Conservation (phyloP, 2,888 invertebrate species). For the Notodonta ziczac region DNA sequence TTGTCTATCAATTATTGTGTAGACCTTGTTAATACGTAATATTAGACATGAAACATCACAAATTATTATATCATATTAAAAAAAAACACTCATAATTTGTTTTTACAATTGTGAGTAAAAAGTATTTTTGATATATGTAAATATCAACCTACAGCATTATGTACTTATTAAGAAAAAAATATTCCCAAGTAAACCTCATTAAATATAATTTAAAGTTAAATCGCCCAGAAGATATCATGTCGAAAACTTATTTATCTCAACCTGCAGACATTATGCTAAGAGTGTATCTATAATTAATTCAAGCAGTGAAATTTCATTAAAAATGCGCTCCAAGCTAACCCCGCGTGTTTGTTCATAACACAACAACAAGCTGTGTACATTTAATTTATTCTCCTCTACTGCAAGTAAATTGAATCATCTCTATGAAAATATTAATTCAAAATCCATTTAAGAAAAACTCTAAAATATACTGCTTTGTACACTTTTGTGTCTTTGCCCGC, state of each 20-base stretch:
- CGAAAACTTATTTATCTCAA: not conserved
- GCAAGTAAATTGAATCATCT: conserved; percentile 47
- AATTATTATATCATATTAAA: too few species aligned
- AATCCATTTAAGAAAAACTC: conserved; percentile 43
- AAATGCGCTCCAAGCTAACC: conserved; percentile 5
- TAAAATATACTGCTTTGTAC: conserved; percentile 35
- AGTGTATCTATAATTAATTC: conserved; percentile 3
- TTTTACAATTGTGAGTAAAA: too few species aligned
- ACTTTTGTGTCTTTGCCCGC: conserved; percentile 34
- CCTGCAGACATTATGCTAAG: not conserved
- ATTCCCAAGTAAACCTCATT: too few species aligned
- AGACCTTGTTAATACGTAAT: too few species aligned
- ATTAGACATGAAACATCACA: too few species aligned
- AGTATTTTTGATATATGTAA: too few species aligned
- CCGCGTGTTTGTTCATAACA: conserved; percentile 12
- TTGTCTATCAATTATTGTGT: too few species aligned
- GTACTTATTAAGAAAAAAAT: too few species aligned
- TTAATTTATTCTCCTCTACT: conserved; percentile 39
- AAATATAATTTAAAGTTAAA: too few species aligned
- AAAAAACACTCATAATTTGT: too few species aligned
- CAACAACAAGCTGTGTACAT: conserved; percentile 17
- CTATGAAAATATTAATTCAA: conserved; percentile 47
- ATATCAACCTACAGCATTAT: too few species aligned
- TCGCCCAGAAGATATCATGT: too few species aligned
- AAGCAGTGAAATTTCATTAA: conserved; percentile 7